phyloP scores from a whole-genome alignment of 2,888 invertebrate species.

The Caenorhabditis uteleia region DNA sequence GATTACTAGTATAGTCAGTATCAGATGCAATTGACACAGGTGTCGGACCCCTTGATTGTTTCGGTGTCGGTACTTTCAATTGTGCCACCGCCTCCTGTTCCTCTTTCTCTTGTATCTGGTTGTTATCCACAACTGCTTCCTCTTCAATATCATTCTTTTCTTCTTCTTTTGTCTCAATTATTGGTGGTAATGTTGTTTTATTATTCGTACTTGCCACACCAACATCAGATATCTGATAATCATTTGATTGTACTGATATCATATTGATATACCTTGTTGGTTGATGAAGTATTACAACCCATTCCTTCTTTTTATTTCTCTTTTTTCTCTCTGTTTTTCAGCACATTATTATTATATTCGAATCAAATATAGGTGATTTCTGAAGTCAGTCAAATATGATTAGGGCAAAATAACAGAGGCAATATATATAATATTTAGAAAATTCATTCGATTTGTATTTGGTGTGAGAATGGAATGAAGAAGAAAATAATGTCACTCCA shows the following conservation, averaged over 20 bases:
- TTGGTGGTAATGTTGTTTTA: too few species aligned
- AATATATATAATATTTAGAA: not conserved
- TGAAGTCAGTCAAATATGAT: not conserved
- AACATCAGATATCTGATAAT: constrained; percentile 13
- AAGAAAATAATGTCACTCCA: too few species aligned
- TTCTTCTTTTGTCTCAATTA: too few species aligned
- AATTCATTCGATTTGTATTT: too few species aligned
- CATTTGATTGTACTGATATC: not conserved
- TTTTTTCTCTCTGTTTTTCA: not conserved
- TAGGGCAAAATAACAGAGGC: not conserved
- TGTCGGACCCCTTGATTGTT: not conserved
- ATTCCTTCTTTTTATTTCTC: constrained; percentile 9
- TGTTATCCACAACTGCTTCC: not conserved
- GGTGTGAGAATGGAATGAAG: too few species aligned
- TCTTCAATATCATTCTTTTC: too few species aligned
- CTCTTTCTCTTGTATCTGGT: too few species aligned
- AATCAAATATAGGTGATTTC: not conserved
- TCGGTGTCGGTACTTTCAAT: constrained; percentile 4
- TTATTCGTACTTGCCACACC: not conserved
- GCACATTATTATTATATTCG: not conserved
- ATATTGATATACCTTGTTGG: constrained; percentile 10
- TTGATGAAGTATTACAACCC: constrained; percentile 30
- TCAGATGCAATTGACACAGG: not conserved
- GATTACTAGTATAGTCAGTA: not conserved
- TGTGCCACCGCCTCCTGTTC: too few species aligned